A percentile compares a stretch with the other conserved stretches of the same genome.
These are phyloP conservation scores for Drosophila mulleri DNA, from an alignment of 2,888 invertebrate genomes.

Conservation along the genomic window DNA sequence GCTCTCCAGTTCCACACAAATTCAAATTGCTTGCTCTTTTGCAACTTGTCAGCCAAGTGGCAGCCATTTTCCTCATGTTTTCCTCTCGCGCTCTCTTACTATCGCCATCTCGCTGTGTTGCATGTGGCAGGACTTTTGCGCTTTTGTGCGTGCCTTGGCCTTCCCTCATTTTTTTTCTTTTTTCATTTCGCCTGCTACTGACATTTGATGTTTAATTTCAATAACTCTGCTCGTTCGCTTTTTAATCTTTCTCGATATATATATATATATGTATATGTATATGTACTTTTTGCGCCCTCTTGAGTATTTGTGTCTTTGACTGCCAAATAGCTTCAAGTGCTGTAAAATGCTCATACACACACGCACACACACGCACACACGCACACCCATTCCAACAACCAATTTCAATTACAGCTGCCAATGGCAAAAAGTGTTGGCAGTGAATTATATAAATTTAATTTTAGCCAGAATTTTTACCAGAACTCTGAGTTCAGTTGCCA, in stretches of 20 bases:
- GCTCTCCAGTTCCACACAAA: constrained; percentile 48
- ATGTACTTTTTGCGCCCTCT: constrained; percentile 7
- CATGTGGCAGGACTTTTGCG: constrained; percentile 72
- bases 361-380: background rate
- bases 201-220: constrained; percentile 82
- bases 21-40: constrained; percentile 76
- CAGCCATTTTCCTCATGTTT: constrained; percentile 52
- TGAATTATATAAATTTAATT: constrained; percentile 69
- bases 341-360: constrained; percentile 35
- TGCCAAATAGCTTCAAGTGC: constrained; percentile 69
- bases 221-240: constrained; percentile 71
- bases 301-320: constrained; percentile 66
- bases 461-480: constrained; percentile 25
- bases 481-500: constrained; percentile 36
- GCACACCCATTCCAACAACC: background rate
- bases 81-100: background rate
- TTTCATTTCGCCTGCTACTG: constrained; percentile 60
- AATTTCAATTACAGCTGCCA: constrained; percentile 77
- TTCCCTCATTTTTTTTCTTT: constrained; percentile 22
- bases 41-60: constrained; percentile 75
- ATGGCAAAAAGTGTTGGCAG: constrained; percentile 67
- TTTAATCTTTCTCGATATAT: constrained; percentile 47
- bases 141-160: constrained; percentile 72
- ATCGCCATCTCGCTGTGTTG: constrained; percentile 34
- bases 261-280: background rate